phyloP scores from a whole-genome alignment of 1,140 invertebrate species.

The Thalassaphorura encarpata region DNA sequence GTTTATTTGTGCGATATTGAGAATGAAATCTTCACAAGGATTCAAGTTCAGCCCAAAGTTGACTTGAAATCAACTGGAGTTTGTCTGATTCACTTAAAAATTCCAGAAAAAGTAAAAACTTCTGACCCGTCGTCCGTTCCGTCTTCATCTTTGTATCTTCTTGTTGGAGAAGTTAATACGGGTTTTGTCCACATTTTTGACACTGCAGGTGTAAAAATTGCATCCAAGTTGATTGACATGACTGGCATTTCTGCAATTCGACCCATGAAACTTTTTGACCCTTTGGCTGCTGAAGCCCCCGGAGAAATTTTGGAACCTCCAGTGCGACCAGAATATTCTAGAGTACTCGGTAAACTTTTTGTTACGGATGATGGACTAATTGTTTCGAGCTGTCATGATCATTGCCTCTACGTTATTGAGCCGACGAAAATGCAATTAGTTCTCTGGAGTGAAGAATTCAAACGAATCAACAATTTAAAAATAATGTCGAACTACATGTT shows the following conservation, averaged over 20 bases:
- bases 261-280: neutral
- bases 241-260: neutral
- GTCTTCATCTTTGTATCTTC: neutral
- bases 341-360: no score
- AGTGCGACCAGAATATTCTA: no score
- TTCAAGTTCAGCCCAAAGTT: slow-evolving; percentile 3
- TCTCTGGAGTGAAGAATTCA: slow-evolving; percentile 21
- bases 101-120: no score
- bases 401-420: slow-evolving; percentile 17
- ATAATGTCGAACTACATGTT: slow-evolving; percentile 29
- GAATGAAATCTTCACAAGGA: slow-evolving; percentile 27
- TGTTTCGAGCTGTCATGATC: slow-evolving; percentile 20
- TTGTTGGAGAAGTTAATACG: slow-evolving; percentile 1
- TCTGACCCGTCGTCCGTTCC: neutral
- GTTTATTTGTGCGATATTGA: slow-evolving; percentile 30
- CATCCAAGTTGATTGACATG: neutral
- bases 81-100: no score
- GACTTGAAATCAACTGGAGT: slow-evolving; percentile 9
- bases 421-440: slow-evolving; percentile 7
- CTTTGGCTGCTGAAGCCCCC: neutral
- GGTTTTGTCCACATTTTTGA: slow-evolving; percentile 5
- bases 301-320: no score
- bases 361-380: no score
- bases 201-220: slow-evolving; percentile 1
- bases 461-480: slow-evolving; percentile 17